Evolutionary conservation across 2,113 vertebrate genomes (phyloP), one percentile per base, ranked within the genome.

Genomic region (Tautogolabrus adspersus): DNA sequence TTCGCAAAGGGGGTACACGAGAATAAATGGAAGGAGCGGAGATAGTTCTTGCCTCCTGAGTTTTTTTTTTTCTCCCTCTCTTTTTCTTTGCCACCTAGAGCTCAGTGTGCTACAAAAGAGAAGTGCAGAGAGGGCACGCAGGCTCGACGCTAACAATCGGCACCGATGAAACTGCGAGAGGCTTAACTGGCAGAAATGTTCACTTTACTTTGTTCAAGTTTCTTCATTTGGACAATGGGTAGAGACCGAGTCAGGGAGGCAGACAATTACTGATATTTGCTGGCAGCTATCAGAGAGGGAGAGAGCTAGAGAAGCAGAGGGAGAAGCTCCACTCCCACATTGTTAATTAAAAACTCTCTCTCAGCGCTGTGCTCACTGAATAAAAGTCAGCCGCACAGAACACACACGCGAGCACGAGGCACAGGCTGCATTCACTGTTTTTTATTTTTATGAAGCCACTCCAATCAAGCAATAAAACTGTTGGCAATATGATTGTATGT

Each of bases 261-360:
- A 91, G 87, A 89, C 88, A 86, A 89, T 93, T 92, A 91, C 88
- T 87, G 90, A 89, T 90, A 88, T 91, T 86, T 87, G 90, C 89
- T 88, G 61, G 77, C 84, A 89, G 90, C 88, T 82, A 90, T 87
- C 83, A 88, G 80, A 75, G 65, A 69, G 37, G 21, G 58, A 67
- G 46, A 40, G 30, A 47, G 58, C 65, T 40, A 38, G 30, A 52
- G 63, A 72, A 59, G 75, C 46, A 69, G 75, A 80, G 75, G 64
- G 58, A 75, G 74, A 68, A 49, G 83, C 85, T 91, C 75, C 75
- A 86, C 81, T 87, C 70, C 78, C 75, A 80, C 80, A 87, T 63
- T 89, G 81, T 90, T 92, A 91, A 94, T 93, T 91, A 91, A 85
- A 92, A 91, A 88, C 71, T 73, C 77, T 83, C 76, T 44, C 72